These are phyloP conservation scores for Lamprotornis superbus DNA, from an alignment of 2,113 vertebrate genomes.

Conservation along the genomic window DNA sequence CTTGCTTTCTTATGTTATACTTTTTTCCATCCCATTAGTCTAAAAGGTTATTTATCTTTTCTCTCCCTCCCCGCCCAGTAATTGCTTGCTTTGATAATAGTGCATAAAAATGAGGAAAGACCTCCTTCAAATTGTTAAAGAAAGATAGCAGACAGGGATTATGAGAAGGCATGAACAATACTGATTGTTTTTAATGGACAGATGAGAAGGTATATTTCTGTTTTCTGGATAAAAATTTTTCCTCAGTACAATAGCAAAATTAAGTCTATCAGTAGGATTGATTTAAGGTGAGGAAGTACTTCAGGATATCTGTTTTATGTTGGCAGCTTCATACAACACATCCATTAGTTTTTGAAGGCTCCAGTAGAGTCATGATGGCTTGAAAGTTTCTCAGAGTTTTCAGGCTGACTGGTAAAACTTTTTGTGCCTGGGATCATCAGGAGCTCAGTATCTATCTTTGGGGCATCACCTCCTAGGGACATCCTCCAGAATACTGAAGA, in stretches of 20 bases:
- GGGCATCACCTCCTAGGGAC: not conserved
- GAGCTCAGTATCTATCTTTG: not conserved
- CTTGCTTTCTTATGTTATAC: not conserved
- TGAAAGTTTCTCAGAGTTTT: not conserved
- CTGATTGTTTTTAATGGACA: not conserved
- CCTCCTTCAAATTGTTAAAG: not conserved
- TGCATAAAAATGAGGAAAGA: not conserved
- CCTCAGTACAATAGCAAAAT: not conserved
- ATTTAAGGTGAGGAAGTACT: not conserved
- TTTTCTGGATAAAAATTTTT: not conserved
- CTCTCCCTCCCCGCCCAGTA: not conserved
- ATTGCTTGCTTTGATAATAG: not conserved
- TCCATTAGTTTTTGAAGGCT: not conserved
- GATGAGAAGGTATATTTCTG: not conserved
- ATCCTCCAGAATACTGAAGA: not conserved
- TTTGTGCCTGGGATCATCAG: not conserved
- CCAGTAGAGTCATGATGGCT: not conserved
- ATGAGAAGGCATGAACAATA: not conserved
- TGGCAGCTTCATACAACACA: not conserved
- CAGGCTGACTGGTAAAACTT: not conserved
- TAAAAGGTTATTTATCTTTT: not conserved
- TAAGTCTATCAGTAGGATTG: not conserved
- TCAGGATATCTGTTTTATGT: not conserved
- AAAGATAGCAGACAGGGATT: not conserved
- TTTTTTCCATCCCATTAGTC: not conserved